Percentiles rank a stretch among this genome's conserved stretches.
Conservation (phyloP, 2,797 vertebrate species). For the Mus spretus region DNA sequence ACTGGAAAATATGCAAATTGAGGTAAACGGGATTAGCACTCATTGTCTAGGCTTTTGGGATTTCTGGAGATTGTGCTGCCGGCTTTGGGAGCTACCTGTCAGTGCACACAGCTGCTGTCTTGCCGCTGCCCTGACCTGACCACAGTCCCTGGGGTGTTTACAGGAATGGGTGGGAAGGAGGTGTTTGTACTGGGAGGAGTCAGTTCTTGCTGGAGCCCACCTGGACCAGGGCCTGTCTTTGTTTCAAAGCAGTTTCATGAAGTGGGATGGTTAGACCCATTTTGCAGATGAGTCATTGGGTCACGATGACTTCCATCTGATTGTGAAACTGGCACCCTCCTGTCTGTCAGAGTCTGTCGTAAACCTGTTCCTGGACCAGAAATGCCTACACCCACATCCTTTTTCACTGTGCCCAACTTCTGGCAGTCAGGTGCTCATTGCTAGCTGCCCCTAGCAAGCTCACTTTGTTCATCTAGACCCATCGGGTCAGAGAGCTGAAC, state of each 20-base stretch:
- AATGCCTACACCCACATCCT: fast-evolving
- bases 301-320: neutral
- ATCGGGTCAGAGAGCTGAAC: neutral
- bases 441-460: fast-evolving
- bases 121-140: neutral
- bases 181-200: neutral
- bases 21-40: neutral
- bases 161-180: neutral
- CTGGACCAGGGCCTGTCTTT: no score
- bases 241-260: fast-evolving
- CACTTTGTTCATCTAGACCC: neutral
- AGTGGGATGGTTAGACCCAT: fast-evolving
- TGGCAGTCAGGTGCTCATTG: fast-evolving
- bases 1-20: neutral
- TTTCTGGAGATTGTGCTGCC: neutral
- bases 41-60: no score
- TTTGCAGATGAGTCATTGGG: neutral
- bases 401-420: fast-evolving
- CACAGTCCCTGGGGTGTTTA: neutral
- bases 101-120: neutral
- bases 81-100: neutral
- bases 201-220: neutral
- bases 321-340: neutral
- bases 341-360: no score
- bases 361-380: neutral